Evolutionary conservation across 2,888 invertebrate genomes (phyloP).

Genomic region (Tetragonula carbonaria): DNA sequence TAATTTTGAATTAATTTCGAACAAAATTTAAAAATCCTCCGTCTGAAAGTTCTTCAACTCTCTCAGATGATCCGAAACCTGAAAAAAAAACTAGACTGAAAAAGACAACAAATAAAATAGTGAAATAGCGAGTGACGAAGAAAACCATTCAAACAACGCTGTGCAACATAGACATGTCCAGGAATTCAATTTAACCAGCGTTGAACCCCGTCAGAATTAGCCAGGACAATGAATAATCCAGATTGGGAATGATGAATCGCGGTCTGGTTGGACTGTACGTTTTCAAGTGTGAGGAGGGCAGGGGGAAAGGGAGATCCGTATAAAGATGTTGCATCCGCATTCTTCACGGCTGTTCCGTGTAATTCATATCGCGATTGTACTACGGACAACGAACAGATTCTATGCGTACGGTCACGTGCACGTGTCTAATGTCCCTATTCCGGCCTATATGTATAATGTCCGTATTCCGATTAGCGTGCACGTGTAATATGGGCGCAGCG

Average conservation of each 20-base stretch:
- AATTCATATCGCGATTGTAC: conserved; percentile 63
- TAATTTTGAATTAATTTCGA: too few species aligned
- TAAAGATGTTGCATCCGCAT: conserved; percentile 66
- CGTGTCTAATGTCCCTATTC: conserved; percentile 71
- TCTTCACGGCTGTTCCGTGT: conserved; percentile 63
- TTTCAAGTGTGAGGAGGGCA: neutral
- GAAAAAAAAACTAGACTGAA: neutral
- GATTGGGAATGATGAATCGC: conserved; percentile 62
- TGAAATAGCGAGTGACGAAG: neutral
- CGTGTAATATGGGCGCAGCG: conserved; percentile 65
- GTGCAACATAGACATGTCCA: neutral
- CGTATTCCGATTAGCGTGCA: conserved; percentile 68
- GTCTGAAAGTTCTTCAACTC: neutral
- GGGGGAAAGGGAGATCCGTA: neutral
- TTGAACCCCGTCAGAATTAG: conserved; percentile 40
- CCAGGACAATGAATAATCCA: conserved; percentile 54
- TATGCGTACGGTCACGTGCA: conserved; percentile 50
- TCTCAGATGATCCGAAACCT: neutral
- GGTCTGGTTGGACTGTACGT: conserved; percentile 14
- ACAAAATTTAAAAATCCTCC: neutral
- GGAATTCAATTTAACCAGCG: conserved; percentile 1
- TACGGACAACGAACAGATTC: conserved; percentile 46
- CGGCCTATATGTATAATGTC: conserved; percentile 54
- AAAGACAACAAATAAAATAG: neutral
- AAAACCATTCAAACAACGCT: neutral